phyloP scores from a whole-genome alignment of 1,140 invertebrate species.

The Danaus plexippus region DNA sequence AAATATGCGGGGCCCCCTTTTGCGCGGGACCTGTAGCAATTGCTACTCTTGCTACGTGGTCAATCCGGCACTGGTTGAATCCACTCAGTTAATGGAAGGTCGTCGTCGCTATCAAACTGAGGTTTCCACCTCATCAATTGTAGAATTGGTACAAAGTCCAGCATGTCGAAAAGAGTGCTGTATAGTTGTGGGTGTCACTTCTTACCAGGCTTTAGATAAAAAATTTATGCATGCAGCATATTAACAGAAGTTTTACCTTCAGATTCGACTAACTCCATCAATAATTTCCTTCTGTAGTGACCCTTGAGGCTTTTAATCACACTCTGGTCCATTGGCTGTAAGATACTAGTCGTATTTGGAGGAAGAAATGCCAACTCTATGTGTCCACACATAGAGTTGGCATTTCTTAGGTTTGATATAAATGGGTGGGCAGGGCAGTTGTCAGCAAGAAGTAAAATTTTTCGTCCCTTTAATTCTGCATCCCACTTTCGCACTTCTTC shows the following conservation, averaged over 20 bases:
- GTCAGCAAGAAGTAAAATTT: slow-evolving; percentile 47
- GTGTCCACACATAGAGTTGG: too few species aligned
- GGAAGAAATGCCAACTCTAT: slow-evolving; percentile 57
- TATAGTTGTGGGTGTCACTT: slow-evolving; percentile 14
- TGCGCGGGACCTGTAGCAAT: too few species aligned
- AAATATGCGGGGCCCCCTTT: too few species aligned
- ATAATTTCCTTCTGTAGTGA: slow-evolving; percentile 33
- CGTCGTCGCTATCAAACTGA: slow-evolving; percentile 24
- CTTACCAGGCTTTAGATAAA: slow-evolving; percentile 32
- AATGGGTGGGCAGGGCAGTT: slow-evolving; percentile 41
- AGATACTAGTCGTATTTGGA: slow-evolving; percentile 54
- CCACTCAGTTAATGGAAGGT: slow-evolving; percentile 28
- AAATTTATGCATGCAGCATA: slow-evolving; percentile 33
- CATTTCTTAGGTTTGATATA: slow-evolving; percentile 41
- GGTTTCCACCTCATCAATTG: slow-evolving; percentile 15
- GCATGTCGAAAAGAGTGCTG: slow-evolving; percentile 11
- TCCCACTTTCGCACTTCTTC: slow-evolving; percentile 37
- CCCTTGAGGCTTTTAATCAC: slow-evolving; percentile 48
- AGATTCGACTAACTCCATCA: slow-evolving; percentile 33
- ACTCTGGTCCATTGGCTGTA: slow-evolving; percentile 67
- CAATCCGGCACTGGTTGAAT: too few species aligned
- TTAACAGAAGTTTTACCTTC: slow-evolving; percentile 29
- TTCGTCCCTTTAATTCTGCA: slow-evolving; percentile 34
- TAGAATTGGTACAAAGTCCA: slow-evolving; percentile 16
- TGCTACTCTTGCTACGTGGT: too few species aligned